A percentile compares a stretch with the other conserved stretches of the same genome.
Evolutionary conservation across 1,140 invertebrate genomes (phyloP).

Genomic region (Elysia chlorotica): DNA sequence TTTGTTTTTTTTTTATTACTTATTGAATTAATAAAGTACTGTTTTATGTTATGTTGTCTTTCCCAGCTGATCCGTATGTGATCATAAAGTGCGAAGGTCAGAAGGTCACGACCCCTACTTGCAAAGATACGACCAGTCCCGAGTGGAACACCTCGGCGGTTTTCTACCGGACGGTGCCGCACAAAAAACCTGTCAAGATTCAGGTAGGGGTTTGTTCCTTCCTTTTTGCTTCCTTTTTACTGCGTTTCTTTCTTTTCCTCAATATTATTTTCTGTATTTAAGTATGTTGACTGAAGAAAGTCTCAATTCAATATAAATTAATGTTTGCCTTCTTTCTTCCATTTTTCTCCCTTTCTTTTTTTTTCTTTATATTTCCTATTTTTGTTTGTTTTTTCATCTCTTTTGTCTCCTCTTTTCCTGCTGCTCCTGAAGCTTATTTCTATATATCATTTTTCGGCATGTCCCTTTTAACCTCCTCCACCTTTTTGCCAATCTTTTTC

Average conservation of each 20-base stretch:
- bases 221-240: not conserved
- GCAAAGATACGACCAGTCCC: conserved; percentile 64
- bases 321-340: not conserved
- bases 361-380: not conserved
- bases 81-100: conserved; percentile 67
- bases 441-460: not conserved
- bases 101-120: conserved; percentile 59
- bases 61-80: conserved; percentile 66
- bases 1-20: too few species aligned
- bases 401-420: not conserved
- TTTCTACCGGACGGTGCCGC: conserved; percentile 54
- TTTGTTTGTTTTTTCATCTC: not conserved
- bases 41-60: too few species aligned
- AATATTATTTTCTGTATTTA: not conserved
- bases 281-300: too few species aligned
- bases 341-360: not conserved
- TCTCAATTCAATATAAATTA: too few species aligned
- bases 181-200: conserved; percentile 55
- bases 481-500: not conserved
- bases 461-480: not conserved
- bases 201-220: too few species aligned
- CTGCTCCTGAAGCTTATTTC: not conserved
- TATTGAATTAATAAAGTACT: too few species aligned
- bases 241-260: not conserved
- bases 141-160: conserved; percentile 62